Conservation (phyloP, 2,888 invertebrate genomes). For the Habrosyne pyritoides region DNA sequence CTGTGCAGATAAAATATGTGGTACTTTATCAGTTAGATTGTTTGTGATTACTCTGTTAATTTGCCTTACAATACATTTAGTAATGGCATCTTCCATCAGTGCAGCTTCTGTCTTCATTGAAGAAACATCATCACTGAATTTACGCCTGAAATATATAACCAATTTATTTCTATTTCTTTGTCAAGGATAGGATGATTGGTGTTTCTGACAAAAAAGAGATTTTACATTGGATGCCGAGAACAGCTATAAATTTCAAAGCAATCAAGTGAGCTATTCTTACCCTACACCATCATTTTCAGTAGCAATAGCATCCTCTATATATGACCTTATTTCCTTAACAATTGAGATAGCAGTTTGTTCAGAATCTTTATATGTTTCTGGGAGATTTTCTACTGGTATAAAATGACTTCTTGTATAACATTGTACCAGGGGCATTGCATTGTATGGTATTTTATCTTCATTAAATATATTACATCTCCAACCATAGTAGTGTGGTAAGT, state of each 20-base stretch:
- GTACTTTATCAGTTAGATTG: conserved; percentile 80
- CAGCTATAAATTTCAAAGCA: no score
- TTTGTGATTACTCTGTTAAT: conserved; percentile 87
- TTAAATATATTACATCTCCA: conserved; percentile 85
- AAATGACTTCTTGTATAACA: conserved; percentile 91
- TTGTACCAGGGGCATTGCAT: conserved; percentile 87
- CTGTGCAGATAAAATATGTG: conserved; percentile 86
- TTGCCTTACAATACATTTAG: conserved; percentile 84
- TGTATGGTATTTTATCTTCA: conserved; percentile 86
- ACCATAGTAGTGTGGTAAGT: conserved; percentile 93
- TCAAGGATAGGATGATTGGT: background rate
- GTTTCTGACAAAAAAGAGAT: no score
- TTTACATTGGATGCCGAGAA: no score
- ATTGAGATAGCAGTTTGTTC: conserved; percentile 72
- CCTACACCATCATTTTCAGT: conserved; percentile 84
- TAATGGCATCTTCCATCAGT: conserved; percentile 70
- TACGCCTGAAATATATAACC: conserved; percentile 46
- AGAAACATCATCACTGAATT: conserved; percentile 23
- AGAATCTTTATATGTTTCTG: conserved; percentile 81
- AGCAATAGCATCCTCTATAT: conserved; percentile 86
- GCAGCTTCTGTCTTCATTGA: conserved; percentile 49
- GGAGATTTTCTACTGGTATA: conserved; percentile 83
- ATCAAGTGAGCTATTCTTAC: conserved; percentile 68
- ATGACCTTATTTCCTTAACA: conserved; percentile 79
- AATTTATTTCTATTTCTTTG: background rate